phyloP scores from a whole-genome alignment of 2,113 vertebrate genomes.

The Gopherus flavomarginatus region DNA sequence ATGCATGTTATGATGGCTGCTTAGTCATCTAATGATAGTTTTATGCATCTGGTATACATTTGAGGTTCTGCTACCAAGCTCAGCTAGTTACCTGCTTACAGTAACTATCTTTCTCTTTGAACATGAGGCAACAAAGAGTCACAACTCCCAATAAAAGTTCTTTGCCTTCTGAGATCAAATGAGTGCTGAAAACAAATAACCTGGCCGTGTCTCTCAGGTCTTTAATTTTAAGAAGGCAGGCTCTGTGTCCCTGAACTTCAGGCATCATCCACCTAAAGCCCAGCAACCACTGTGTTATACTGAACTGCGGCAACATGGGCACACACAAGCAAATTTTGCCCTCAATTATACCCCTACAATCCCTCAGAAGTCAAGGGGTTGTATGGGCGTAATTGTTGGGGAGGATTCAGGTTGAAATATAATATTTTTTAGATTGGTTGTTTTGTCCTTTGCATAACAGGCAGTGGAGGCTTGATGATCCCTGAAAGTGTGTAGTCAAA shows the following conservation, averaged over 20 bases:
- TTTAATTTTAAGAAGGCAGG: background rate
- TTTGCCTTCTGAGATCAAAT: background rate
- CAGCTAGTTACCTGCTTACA: background rate
- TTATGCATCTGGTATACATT: background rate
- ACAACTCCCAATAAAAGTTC: background rate
- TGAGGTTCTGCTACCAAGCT: background rate
- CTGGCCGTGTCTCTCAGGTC: background rate
- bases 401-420: background rate
- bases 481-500: background rate
- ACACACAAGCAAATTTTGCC: background rate
- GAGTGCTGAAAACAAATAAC: background rate
- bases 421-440: background rate
- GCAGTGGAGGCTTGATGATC: background rate
- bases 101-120: background rate
- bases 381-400: rapidly evolving
- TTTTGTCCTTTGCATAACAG: background rate
- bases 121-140: background rate
- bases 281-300: background rate
- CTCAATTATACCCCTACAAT: background rate
- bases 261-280: rapidly evolving
- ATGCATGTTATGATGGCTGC: background rate
- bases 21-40: background rate
- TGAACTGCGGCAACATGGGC: background rate
- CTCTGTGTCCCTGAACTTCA: background rate
- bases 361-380: background rate